Conservation (phyloP, 1,140 invertebrate species). For the Nymphalis io region DNA sequence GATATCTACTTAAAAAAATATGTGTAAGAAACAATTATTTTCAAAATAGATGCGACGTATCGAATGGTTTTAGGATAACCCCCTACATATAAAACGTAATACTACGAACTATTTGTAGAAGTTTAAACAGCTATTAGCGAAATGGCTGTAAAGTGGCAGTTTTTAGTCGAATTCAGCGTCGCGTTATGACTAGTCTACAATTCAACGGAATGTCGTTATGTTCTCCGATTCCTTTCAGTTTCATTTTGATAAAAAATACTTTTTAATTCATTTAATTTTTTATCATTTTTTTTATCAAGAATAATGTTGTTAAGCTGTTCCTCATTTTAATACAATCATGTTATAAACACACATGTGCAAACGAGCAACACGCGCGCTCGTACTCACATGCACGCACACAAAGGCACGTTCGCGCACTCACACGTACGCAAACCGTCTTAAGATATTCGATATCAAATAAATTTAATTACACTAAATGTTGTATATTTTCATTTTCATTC, state of each 20-base stretch:
- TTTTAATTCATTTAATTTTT: not conserved
- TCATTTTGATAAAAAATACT: constrained; percentile 3
- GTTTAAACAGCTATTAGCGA: constrained; percentile 45
- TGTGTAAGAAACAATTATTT: not conserved
- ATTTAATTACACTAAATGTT: too few species aligned
- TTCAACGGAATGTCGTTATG: constrained; percentile 15
- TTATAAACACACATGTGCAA: too few species aligned
- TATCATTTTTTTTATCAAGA: not conserved
- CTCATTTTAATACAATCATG: too few species aligned
- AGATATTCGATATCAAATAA: too few species aligned
- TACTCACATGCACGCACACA: too few species aligned
- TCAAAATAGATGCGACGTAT: constrained; percentile 6
- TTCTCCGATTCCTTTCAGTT: not conserved
- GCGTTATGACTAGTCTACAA: constrained; percentile 33
- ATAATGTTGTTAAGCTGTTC: too few species aligned
- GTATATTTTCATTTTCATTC: too few species aligned
- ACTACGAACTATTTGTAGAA: constrained; percentile 43
- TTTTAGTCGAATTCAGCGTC: constrained; percentile 31
- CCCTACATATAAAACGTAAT: constrained; percentile 32
- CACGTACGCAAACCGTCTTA: too few species aligned
- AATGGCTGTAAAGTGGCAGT: constrained; percentile 39
- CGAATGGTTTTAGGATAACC: constrained; percentile 29
- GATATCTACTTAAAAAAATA: too few species aligned
- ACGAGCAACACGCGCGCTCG: too few species aligned
- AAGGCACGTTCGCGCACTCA: too few species aligned